Conservation (phyloP, 2,888 invertebrate species). For the Asteroscopus sphinx region DNA sequence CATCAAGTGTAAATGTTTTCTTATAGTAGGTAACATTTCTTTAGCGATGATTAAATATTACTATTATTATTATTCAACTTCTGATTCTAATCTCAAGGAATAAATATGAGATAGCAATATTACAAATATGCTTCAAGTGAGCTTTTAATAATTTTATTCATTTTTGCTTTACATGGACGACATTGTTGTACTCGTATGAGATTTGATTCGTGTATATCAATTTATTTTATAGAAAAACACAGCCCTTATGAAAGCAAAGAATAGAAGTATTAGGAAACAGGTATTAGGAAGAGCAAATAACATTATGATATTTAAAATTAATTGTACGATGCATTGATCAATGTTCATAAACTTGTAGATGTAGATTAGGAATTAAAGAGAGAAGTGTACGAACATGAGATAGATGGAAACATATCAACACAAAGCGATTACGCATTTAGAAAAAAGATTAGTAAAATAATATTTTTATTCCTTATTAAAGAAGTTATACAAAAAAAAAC, state of each 20-base stretch:
- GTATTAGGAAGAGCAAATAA: conserved; percentile 2
- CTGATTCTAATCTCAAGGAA: no score
- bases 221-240: neutral
- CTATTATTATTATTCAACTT: no score
- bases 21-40: neutral
- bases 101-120: no score
- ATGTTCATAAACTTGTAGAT: conserved; percentile 11
- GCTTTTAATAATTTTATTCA: neutral
- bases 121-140: no score
- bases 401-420: no score
- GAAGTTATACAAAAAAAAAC: neutral
- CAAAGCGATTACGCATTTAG: neutral
- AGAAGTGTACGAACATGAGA: no score
- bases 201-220: neutral
- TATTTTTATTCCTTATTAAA: no score
- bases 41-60: neutral
- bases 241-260: neutral
- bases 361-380: no score
- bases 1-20: neutral
- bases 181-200: conserved; percentile 5
- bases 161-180: neutral
- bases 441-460: neutral
- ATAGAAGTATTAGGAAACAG: neutral
- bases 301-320: conserved; percentile 39
- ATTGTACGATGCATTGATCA: conserved; percentile 19